A percentile compares a stretch with the other conserved stretches of the same genome.
These are phyloP conservation scores for Metopolophium dirhodum DNA, from an alignment of 1,140 invertebrate genomes.

Conservation along the genomic window DNA sequence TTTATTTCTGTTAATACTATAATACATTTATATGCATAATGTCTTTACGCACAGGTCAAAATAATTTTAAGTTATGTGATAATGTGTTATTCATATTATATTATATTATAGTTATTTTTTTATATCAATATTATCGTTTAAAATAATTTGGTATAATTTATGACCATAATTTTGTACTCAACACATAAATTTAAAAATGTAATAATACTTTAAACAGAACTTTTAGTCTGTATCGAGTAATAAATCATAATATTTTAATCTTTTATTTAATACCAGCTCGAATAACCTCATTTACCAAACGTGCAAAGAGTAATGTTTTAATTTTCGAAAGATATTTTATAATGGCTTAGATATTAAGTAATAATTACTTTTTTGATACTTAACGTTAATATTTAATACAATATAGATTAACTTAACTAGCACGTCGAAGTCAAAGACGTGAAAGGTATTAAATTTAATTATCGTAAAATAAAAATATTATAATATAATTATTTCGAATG, in stretches of 20 bases:
- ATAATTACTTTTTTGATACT: slow-evolving; percentile 17
- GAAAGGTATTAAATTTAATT: background rate
- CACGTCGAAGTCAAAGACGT: background rate
- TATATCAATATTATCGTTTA: background rate
- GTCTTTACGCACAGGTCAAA: background rate
- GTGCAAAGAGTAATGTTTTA: slow-evolving; percentile 21
- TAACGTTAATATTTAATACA: background rate
- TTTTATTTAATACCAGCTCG: background rate
- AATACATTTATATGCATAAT: background rate
- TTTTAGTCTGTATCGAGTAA: background rate
- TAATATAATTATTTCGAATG: background rate
- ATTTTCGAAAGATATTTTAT: slow-evolving; percentile 15
- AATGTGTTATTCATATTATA: background rate
- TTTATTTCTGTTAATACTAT: background rate
- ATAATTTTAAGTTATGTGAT: background rate
- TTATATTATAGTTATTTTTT: background rate
- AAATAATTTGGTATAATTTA: slow-evolving; percentile 32
- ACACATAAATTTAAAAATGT: slow-evolving; percentile 31
- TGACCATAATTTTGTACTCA: background rate
- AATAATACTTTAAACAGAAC: slow-evolving; percentile 20
- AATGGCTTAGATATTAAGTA: background rate
- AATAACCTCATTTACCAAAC: background rate
- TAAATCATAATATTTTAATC: slow-evolving; percentile 35
- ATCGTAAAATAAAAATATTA: slow-evolving; percentile 16
- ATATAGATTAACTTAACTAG: background rate